Conservation (phyloP, 92 coral and sea anemone genomes). For the Umimayanthus chanpuru region DNA sequence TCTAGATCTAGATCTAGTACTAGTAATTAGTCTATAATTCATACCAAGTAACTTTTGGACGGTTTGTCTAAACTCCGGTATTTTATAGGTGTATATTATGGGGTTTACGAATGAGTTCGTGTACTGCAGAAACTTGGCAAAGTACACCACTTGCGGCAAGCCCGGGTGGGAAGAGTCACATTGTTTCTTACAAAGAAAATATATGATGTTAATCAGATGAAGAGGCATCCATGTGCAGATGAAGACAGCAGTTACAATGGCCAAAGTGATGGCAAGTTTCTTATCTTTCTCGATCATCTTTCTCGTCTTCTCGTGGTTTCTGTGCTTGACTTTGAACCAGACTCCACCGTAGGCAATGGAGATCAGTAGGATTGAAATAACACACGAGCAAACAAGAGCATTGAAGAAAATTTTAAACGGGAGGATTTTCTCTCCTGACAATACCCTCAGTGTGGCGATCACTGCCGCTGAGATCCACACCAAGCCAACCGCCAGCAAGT, state of each 20-base stretch:
- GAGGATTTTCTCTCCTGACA: background rate
- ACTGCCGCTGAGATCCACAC: constrained; percentile 38
- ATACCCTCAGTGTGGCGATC: constrained; percentile 16
- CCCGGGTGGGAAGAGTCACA: background rate
- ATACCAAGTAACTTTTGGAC: constrained; percentile 29
- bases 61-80: constrained; percentile 39
- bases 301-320: constrained; percentile 44
- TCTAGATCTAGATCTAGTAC: constrained; percentile 16
- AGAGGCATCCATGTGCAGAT: constrained; percentile 36
- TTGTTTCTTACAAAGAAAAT: constrained; percentile 6
- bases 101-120: constrained; percentile 37
- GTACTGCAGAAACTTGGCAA: constrained; percentile 40
- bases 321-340: constrained; percentile 40
- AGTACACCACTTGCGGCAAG: constrained; percentile 35
- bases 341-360: constrained; percentile 38
- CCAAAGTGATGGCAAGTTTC: constrained; percentile 39
- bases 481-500: constrained; percentile 1
- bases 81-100: constrained; percentile 38
- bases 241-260: constrained; percentile 33
- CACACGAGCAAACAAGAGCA: constrained; percentile 19
- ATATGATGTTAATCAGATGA: constrained; percentile 35
- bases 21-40: constrained; percentile 19
- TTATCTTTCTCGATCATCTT: constrained; percentile 45
- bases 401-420: constrained; percentile 2
- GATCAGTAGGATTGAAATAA: constrained; percentile 7